Percentiles rank a stretch among this genome's conserved stretches.
These are phyloP conservation scores for Thaumatotibia leucotreta DNA, from an alignment of 1,140 invertebrate genomes.

Conservation along the genomic window DNA sequence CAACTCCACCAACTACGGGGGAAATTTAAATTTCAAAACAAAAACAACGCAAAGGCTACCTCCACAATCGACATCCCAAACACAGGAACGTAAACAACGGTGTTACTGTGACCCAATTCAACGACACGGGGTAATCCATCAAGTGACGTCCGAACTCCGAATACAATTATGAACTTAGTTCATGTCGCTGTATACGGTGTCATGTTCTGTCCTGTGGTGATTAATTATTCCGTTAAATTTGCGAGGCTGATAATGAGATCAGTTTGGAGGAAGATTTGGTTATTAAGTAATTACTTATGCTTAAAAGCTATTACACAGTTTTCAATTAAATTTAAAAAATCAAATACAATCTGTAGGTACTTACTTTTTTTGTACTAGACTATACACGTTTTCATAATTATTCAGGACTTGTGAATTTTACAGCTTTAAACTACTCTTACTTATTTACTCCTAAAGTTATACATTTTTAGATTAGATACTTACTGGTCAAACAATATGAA, in stretches of 20 bases:
- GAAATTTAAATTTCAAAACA: background rate
- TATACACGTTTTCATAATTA: too few species aligned
- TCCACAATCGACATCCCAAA: background rate
- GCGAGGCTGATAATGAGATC: background rate
- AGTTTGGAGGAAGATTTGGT: background rate
- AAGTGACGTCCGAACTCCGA: constrained; percentile 60
- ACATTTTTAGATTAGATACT: too few species aligned
- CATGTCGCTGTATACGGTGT: constrained; percentile 47
- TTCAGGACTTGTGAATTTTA: too few species aligned
- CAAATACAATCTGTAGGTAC: background rate
- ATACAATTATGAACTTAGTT: constrained; percentile 73
- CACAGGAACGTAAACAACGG: background rate
- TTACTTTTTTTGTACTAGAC: too few species aligned
- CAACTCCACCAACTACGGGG: background rate
- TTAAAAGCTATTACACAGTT: background rate
- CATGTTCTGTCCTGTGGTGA: constrained; percentile 47
- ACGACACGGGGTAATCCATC: constrained; percentile 57
- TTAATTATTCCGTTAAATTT: constrained; percentile 43
- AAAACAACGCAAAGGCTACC: background rate
- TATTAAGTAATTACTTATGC: too few species aligned
- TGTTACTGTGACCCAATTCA: constrained; percentile 31
- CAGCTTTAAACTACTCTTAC: too few species aligned
- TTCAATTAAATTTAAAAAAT: background rate
- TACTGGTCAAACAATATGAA: too few species aligned
- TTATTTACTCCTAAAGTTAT: too few species aligned